These are phyloP conservation scores for Poecilia gillii DNA, from an alignment of 2,797 vertebrate species.

Conservation along the genomic window DNA sequence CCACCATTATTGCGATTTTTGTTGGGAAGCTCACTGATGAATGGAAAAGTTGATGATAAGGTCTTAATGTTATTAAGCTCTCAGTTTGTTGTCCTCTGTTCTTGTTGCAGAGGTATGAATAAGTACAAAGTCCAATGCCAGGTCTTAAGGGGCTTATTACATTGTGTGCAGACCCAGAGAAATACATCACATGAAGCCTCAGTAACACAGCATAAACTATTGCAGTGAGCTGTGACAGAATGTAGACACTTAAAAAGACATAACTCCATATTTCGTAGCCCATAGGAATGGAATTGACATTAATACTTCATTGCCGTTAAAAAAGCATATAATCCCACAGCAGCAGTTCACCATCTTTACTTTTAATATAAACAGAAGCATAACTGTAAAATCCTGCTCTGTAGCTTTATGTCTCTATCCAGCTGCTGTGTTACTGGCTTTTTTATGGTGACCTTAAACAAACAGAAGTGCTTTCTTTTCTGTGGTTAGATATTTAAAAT, in stretches of 20 bases:
- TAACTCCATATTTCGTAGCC: conserved; percentile 31
- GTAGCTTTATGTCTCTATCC: neutral
- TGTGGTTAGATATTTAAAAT: neutral
- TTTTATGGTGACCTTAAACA: neutral
- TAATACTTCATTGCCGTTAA: conserved; percentile 31
- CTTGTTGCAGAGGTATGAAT: conserved; percentile 38
- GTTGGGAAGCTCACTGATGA: neutral
- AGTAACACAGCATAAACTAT: conserved; percentile 41
- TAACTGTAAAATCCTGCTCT: neutral
- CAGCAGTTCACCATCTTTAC: conserved; percentile 19
- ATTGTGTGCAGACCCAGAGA: conserved; percentile 35
- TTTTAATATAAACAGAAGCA: conserved; percentile 1
- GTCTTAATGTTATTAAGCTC: neutral
- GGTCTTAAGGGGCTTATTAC: conserved; percentile 41
- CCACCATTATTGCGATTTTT: neutral
- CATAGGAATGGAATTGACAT: conserved; percentile 32
- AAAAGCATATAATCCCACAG: conserved; percentile 36
- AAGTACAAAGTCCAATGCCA: conserved; percentile 11
- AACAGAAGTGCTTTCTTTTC: neutral
- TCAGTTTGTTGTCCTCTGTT: neutral
- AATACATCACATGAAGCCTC: conserved; percentile 46
- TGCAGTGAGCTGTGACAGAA: conserved; percentile 58
- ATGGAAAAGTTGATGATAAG: neutral
- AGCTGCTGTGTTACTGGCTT: neutral
- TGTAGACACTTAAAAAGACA: conserved; percentile 44